phyloP scores from a whole-genome alignment of 2,113 vertebrate species.

The Rhombomys opimus region DNA sequence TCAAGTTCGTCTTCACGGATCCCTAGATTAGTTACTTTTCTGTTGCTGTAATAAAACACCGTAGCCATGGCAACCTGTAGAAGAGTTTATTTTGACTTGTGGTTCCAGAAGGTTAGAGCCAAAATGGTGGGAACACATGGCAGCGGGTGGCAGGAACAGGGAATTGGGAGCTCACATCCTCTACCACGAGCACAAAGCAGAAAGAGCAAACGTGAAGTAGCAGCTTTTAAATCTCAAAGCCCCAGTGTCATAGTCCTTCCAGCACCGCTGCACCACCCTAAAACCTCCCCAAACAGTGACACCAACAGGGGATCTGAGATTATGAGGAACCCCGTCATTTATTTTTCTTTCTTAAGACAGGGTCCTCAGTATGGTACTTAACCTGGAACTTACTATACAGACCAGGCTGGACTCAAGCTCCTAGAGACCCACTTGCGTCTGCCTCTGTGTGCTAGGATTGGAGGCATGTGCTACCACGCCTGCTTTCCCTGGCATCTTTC shows the following conservation, averaged over 20 bases:
- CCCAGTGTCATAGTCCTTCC: background rate
- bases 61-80: background rate
- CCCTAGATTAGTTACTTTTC: background rate
- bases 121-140: no score
- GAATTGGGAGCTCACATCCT: background rate
- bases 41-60: background rate
- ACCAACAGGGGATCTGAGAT: background rate
- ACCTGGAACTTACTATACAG: background rate
- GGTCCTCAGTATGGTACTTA: background rate
- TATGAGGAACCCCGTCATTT: background rate
- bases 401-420: background rate
- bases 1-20: background rate
- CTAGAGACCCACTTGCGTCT: background rate
- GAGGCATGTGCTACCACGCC: background rate
- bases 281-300: background rate
- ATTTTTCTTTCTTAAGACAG: background rate
- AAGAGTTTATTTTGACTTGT: background rate
- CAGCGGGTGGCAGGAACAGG: background rate
- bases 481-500: no score
- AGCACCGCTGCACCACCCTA: background rate
- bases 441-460: background rate
- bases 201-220: background rate
- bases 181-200: background rate
- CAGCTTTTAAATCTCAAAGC: background rate
- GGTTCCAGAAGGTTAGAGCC: background rate